Base-by-base conservation (phyloP, 1,140 invertebrate species). In the Drosophila navojoa region DNA sequence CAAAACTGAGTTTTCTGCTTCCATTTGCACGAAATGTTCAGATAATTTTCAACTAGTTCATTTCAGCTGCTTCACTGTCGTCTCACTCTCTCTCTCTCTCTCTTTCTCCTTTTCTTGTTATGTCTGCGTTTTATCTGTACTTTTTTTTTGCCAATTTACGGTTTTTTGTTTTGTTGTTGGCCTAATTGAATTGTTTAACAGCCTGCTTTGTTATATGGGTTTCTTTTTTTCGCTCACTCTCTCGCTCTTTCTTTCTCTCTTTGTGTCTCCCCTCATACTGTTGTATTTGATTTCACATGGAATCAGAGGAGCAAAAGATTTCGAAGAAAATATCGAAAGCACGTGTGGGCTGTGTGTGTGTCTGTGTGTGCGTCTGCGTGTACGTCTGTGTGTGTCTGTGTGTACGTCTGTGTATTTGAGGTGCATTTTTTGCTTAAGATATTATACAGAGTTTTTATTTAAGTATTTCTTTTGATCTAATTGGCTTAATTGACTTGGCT, bases 1-100 rank as follows among this genome's bases (percentile, higher is more conserved):
- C 80, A 85, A 84, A 81, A 84, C 77, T 80, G 73, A 85, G 77
- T 85, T 77, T 85, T 85, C 69, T 63, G 81, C 77, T 74, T 85
- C 57, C 77, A 73, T 85, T 84, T 85, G 81, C 81, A 85, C 81
- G 81, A 74, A 85, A 84, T 77, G 68, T 55, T 44, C 69, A 77
- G 73, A 84, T 84, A 85, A 85, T 85, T 84, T 76, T 80, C 73
- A 80, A 64, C 57, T 47, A 45, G 42, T 16, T 45, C 42, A 29
- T 29, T 29, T 6, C 32, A 32, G 9, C 32, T 32, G 32, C 32
- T 32, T 9, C 5, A 19, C n/a, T 9, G 19, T 22, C 19, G 19
- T 45, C 7, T 45, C 15, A 0, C 50, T 16, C 62, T 71, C 77
- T 42, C 42, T 73, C 10, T 13, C 35, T 3, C 3, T 38, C 35